phyloP scores from a whole-genome alignment of 2,888 invertebrate species.

The Hedya salicella region DNA sequence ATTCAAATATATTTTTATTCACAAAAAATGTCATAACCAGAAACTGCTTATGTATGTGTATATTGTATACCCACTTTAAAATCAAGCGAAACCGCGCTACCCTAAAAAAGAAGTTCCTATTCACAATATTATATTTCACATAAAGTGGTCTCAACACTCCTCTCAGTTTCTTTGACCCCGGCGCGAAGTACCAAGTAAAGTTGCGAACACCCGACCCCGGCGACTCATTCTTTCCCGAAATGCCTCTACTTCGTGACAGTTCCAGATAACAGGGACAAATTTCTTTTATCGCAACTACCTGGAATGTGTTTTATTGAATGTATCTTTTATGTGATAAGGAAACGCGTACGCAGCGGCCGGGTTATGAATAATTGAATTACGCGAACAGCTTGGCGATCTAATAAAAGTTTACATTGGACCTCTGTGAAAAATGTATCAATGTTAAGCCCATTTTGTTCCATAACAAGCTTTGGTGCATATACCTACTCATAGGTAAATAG shows the following conservation, averaged over 20 bases:
- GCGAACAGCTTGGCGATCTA: too few species aligned
- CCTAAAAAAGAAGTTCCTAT: too few species aligned
- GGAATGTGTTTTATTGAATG: conserved; percentile 45
- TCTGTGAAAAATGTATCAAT: too few species aligned
- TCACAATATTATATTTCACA: too few species aligned
- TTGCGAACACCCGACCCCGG: conserved; percentile 8
- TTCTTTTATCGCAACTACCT: conserved; percentile 45
- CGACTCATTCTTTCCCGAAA: conserved; percentile 50
- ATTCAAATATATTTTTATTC: too few species aligned
- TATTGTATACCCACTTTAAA: too few species aligned
- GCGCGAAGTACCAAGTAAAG: conserved; percentile 16
- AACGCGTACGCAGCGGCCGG: neutral
- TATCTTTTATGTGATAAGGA: conserved; percentile 11
- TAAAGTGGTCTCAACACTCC: neutral
- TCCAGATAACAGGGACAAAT: conserved; percentile 53
- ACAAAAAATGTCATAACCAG: too few species aligned
- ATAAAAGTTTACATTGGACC: conserved; percentile 19
- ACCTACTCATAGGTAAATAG: too few species aligned
- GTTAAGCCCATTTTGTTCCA: too few species aligned
- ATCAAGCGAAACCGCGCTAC: too few species aligned
- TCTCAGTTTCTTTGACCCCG: neutral
- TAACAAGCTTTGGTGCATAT: too few species aligned
- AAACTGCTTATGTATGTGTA: too few species aligned
- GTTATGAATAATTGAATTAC: conserved; percentile 21
- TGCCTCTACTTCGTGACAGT: conserved; percentile 50